These are phyloP conservation scores for Omphaloscelis lunosa DNA, from an alignment of 2,888 invertebrate genomes.

Conservation along the genomic window DNA sequence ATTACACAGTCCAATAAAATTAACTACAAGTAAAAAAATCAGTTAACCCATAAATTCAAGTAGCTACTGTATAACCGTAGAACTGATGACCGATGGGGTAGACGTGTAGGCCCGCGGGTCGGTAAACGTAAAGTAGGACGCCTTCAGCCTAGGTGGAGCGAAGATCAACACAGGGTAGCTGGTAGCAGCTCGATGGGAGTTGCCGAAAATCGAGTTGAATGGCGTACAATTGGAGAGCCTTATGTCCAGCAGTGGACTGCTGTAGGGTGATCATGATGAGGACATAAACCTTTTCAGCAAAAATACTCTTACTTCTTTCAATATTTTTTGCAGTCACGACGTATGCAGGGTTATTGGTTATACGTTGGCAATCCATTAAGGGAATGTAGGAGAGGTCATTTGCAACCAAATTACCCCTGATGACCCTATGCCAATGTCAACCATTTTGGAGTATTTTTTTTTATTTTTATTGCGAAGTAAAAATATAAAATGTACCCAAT, in stretches of 20 bases:
- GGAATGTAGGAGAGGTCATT: no score
- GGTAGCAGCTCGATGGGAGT: not conserved
- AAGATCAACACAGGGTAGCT: not conserved
- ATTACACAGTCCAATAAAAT: not conserved
- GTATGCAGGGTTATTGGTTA: no score
- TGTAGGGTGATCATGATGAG: not conserved
- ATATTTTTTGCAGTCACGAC: not conserved
- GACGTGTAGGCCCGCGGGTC: not conserved
- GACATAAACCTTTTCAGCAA: not conserved
- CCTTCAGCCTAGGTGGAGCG: not conserved
- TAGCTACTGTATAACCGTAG: not conserved
- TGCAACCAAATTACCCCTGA: no score
- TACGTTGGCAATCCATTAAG: no score
- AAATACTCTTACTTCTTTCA: not conserved
- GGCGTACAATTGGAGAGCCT: no score
- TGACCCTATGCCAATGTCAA: no score
- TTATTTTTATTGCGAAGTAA: no score
- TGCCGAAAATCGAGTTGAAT: not conserved
- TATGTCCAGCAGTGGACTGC: not conserved
- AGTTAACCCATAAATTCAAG: not conserved
- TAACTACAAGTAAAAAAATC: not conserved
- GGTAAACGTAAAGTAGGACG: not conserved
- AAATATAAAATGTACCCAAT: no score
- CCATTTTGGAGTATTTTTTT: no score
- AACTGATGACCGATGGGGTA: not conserved